A percentile compares a stretch with the other conserved stretches of the same genome.
Evolutionary conservation across 2,113 vertebrate genomes (phyloP).

Genomic region (Ranitomeya variabilis): DNA sequence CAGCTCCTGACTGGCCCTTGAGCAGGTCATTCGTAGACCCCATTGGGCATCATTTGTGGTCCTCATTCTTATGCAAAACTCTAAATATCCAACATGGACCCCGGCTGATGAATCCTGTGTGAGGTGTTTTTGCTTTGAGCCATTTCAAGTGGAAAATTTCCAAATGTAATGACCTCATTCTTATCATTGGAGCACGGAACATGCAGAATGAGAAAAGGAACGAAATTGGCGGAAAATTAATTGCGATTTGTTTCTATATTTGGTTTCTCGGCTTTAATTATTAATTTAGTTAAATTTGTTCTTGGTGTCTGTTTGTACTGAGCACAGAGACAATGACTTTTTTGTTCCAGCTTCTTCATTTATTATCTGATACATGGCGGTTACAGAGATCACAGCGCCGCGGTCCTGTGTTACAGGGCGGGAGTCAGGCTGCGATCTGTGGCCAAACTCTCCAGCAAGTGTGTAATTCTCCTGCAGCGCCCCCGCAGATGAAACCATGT

Average conservation of each 20-base stretch:
- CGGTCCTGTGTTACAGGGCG: neutral
- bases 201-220: neutral
- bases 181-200: neutral
- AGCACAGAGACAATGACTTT: neutral
- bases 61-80: neutral
- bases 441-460: no score
- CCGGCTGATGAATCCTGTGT: neutral
- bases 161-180: neutral
- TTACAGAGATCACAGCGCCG: neutral
- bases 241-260: neutral
- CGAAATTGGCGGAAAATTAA: neutral
- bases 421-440: neutral
- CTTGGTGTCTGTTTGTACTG: neutral
- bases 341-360: neutral
- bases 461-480: no score
- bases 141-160: constrained; percentile 9
- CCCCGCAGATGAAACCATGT: no score
- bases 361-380: neutral
- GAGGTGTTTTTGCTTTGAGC: neutral
- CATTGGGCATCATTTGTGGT: neutral
- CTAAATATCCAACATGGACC: neutral
- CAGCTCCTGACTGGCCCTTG: neutral
- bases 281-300: constrained; percentile 15
- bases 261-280: neutral
- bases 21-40: neutral